A percentile compares a stretch with the other conserved stretches of the same genome.
phyloP scores from a whole-genome alignment of 2,888 invertebrate species.

The Melanostoma scalare region DNA sequence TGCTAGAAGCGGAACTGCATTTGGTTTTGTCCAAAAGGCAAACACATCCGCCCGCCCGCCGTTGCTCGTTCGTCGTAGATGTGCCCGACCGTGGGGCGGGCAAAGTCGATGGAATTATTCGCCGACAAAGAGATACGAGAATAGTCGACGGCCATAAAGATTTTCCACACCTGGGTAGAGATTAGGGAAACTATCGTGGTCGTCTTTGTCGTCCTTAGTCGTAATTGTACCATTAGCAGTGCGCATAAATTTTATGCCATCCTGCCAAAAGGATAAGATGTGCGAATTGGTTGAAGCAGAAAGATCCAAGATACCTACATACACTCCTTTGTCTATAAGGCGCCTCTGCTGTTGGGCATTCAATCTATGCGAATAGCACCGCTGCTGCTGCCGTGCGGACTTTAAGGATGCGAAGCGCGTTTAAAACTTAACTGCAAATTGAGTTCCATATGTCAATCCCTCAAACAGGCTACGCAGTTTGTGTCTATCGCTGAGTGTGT shows the following conservation, averaged over 20 bases:
- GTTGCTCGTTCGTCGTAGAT: conserved; percentile 20
- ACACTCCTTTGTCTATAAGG: conserved; percentile 3
- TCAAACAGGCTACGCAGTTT: conserved; percentile 20
- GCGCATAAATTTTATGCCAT: conserved; percentile 61
- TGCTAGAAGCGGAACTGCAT: conserved; percentile 52
- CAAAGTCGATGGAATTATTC: conserved; percentile 56
- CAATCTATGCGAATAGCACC: conserved; percentile 31
- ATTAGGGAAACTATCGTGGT: conserved; percentile 53
- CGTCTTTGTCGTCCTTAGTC: conserved; percentile 39
- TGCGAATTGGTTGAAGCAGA: conserved; percentile 38
- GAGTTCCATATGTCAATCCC: conserved; percentile 71
- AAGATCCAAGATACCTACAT: conserved; percentile 12
- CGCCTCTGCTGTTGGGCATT: conserved; percentile 5
- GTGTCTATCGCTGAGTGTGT: conserved; percentile 16
- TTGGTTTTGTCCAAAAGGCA: conserved; percentile 50
- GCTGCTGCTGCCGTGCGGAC: conserved; percentile 3
- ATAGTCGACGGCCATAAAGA: conserved; percentile 63
- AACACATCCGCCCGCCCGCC: conserved; percentile 1
- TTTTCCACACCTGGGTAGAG: conserved; percentile 67
- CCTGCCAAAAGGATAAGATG: conserved; percentile 54
- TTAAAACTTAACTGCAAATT: conserved; percentile 72
- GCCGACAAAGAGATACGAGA: conserved; percentile 63
- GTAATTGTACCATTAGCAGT: conserved; percentile 69
- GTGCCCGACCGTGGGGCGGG: conserved; percentile 8
- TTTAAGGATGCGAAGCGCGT: conserved; percentile 68